Conservation (phyloP, 37 sponge, comb jelly and placozoan genomes). For the Dysidea cf. avara region DNA sequence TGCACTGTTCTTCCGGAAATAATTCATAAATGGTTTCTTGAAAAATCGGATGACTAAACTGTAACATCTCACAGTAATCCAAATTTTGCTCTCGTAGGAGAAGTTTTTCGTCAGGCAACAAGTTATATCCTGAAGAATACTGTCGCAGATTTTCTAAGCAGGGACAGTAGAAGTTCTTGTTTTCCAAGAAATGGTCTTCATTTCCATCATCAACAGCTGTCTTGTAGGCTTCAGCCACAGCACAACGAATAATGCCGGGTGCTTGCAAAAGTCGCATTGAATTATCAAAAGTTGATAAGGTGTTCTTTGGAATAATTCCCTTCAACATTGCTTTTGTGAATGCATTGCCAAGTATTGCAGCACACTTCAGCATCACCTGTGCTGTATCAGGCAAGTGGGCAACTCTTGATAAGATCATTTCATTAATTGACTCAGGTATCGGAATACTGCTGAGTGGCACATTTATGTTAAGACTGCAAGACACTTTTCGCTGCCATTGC, state of each 20-base stretch:
- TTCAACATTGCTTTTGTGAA: slow-evolving; percentile 66
- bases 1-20: slow-evolving; percentile 76
- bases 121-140: not conserved
- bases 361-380: slow-evolving; percentile 92
- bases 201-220: not conserved
- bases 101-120: not conserved
- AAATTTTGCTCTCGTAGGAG: slow-evolving; percentile 4
- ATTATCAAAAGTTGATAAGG: slow-evolving; percentile 14
- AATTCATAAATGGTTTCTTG: slow-evolving; percentile 82
- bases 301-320: slow-evolving; percentile 58
- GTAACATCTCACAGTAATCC: slow-evolving; percentile 51
- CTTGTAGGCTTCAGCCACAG: slow-evolving; percentile 58
- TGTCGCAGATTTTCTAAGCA: slow-evolving; percentile 18
- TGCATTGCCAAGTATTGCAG: slow-evolving; percentile 69
- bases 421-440: slow-evolving; percentile 80
- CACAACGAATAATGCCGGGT: slow-evolving; percentile 73
- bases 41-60: slow-evolving; percentile 84
- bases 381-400: slow-evolving; percentile 70
- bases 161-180: slow-evolving; percentile 31
- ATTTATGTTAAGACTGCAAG: not conserved
- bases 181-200: not conserved
- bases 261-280: slow-evolving; percentile 44
- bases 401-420: slow-evolving; percentile 78
- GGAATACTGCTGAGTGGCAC: slow-evolving; percentile 52
- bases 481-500: not conserved